phyloP scores from a whole-genome alignment of 1,140 invertebrate genomes.

The Zaprionus kolodkinae region DNA sequence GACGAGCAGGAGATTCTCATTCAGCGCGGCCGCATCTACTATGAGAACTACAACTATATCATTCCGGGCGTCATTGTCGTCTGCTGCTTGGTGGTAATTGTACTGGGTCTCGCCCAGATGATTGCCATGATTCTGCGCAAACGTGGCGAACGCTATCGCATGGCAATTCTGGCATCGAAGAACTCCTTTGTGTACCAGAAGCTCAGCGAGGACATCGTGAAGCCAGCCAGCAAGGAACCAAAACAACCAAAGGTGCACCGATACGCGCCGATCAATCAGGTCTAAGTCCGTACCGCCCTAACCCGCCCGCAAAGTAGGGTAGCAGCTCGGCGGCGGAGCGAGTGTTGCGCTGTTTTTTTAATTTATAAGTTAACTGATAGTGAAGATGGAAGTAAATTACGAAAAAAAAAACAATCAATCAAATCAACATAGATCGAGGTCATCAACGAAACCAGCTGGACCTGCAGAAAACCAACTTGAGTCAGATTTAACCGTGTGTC shows the following conservation, averaged over 20 bases:
- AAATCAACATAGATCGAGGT: background rate
- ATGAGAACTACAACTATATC: slow-evolving; percentile 84
- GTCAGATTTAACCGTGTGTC: slow-evolving; percentile 15
- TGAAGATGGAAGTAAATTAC: slow-evolving; percentile 52
- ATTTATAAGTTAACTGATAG: slow-evolving; percentile 80
- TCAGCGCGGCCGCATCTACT: slow-evolving; percentile 84
- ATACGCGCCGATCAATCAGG: slow-evolving; percentile 85
- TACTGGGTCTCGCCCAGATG: slow-evolving; percentile 85
- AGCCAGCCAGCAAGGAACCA: slow-evolving; percentile 83
- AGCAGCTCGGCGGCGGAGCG: slow-evolving; percentile 39
- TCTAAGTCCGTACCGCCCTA: slow-evolving; percentile 63
- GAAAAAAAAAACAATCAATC: too few relatives aligned
- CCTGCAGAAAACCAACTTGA: slow-evolving; percentile 17
- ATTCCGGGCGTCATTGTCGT: slow-evolving; percentile 85
- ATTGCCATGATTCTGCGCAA: slow-evolving; percentile 85
- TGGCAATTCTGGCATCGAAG: slow-evolving; percentile 84
- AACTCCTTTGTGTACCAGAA: slow-evolving; percentile 86
- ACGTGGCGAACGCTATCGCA: slow-evolving; percentile 85
- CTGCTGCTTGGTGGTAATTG: slow-evolving; percentile 84
- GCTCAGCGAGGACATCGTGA: slow-evolving; percentile 86
- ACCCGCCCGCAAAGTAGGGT: slow-evolving; percentile 19
- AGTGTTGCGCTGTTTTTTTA: slow-evolving; percentile 80
- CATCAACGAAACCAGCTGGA: slow-evolving; percentile 18
- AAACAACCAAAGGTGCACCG: slow-evolving; percentile 86
- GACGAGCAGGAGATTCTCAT: slow-evolving; percentile 84